Evolutionary conservation across 2,888 invertebrate species (phyloP).

Genomic region (Trichopoda pennipes): DNA sequence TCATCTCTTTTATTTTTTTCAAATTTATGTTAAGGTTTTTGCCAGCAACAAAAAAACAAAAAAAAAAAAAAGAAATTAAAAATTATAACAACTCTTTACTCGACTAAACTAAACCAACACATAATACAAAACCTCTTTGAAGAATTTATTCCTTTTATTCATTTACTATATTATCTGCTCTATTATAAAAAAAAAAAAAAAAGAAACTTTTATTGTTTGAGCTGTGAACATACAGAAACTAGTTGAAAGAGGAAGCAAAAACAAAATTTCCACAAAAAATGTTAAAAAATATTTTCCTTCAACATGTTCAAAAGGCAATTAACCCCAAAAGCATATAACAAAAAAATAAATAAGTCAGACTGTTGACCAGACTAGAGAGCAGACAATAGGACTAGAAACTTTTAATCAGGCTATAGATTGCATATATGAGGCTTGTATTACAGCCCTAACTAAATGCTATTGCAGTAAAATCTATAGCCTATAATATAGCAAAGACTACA

Average conservation of each 20-base stretch:
- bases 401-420: too few relatives aligned
- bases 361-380: too few relatives aligned
- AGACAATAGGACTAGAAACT: too few relatives aligned
- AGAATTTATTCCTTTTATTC: too few relatives aligned
- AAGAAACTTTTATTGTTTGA: constrained; percentile 37
- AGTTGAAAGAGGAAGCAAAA: not conserved
- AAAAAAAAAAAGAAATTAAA: too few relatives aligned
- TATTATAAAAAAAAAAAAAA: not conserved
- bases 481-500: not conserved
- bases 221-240: not conserved
- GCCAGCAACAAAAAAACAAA: too few relatives aligned
- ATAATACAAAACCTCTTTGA: too few relatives aligned
- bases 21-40: not conserved
- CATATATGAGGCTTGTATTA: too few relatives aligned
- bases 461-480: not conserved
- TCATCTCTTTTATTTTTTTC: not conserved
- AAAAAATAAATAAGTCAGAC: not conserved
- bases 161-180: constrained; percentile 13
- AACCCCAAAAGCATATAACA: not conserved
- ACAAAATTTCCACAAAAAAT: too few relatives aligned
- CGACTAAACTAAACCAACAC: too few relatives aligned
- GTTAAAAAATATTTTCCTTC: not conserved
- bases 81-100: too few relatives aligned
- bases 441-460: too few relatives aligned
- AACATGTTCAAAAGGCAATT: not conserved